Conservation (phyloP, 2,797 vertebrate species). For the Arrhamphus sclerolepis region DNA sequence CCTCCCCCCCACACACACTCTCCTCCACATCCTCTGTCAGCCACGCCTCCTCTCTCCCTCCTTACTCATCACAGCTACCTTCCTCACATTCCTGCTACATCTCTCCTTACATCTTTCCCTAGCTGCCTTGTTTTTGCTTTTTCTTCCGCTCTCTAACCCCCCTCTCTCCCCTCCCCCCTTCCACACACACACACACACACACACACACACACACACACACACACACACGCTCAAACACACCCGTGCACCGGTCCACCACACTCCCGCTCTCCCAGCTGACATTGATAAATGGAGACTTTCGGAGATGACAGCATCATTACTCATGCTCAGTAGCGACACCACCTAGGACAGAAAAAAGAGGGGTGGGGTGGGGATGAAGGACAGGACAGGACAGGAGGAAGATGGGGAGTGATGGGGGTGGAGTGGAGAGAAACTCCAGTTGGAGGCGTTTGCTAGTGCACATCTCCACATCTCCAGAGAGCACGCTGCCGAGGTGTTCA, state of each 20-base stretch:
- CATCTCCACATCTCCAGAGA: conserved; percentile 46
- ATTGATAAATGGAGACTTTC: conserved; percentile 82
- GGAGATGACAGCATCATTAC: conserved; percentile 82
- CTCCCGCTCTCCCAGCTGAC: conserved; percentile 67
- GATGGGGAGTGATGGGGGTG: conserved; percentile 42
- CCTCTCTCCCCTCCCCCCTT: conserved; percentile 29
- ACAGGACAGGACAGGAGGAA: conserved; percentile 62
- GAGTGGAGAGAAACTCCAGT: conserved; percentile 34
- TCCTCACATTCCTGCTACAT: conserved; percentile 30
- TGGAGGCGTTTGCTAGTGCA: conserved; percentile 37
- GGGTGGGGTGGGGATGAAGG: conserved; percentile 60
- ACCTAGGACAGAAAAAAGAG: conserved; percentile 68
- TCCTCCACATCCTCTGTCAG: conserved; percentile 40
- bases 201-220: conserved; percentile 12
- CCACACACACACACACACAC: conserved; percentile 20
- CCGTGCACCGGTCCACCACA: conserved; percentile 20
- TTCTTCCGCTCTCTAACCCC: conserved; percentile 23
- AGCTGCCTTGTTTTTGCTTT: conserved; percentile 46
- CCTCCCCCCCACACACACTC: conserved; percentile 32
- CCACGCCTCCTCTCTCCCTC: conserved; percentile 42
- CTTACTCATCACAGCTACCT: background rate
- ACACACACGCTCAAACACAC: too few relatives aligned
- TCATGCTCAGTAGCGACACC: conserved; percentile 79
- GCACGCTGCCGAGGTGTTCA: conserved; percentile 36
- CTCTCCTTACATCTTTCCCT: conserved; percentile 26